Evolutionary conservation across 2,797 vertebrate genomes (phyloP).

Genomic region (Arctocebus calabarensis): DNA sequence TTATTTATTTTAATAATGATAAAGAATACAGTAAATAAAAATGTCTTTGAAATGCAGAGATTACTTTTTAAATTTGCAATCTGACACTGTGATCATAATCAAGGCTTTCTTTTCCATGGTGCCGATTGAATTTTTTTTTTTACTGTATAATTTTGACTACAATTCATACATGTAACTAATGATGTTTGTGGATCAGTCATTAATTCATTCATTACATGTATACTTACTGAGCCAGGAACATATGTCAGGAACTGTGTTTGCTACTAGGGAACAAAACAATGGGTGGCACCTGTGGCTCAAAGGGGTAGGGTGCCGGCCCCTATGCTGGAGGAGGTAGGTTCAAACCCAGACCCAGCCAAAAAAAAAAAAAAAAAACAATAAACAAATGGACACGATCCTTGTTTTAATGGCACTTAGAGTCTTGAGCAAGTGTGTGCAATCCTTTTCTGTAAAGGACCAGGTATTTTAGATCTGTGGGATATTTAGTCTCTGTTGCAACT

Average conservation of each 20-base stretch:
- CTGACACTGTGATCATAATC: not conserved
- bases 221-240: not conserved
- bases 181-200: not conserved
- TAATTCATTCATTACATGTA: not conserved
- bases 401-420: not conserved
- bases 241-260: not conserved
- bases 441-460: not conserved
- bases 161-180: not conserved
- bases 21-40: not conserved
- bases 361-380: too few relatives aligned
- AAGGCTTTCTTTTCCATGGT: not conserved
- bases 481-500: not conserved
- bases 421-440: not conserved
- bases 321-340: too few relatives aligned
- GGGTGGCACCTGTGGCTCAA: too few relatives aligned
- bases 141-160: not conserved
- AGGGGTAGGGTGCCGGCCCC: too few relatives aligned
- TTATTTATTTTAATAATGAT: not conserved
- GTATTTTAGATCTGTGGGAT: not conserved
- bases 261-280: not conserved
- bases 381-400: not conserved
- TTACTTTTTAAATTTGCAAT: not conserved
- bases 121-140: not conserved
- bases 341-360: too few relatives aligned
- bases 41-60: not conserved